Evolutionary conservation across 2,113 vertebrate species (phyloP).

Genomic region (Arenaria interpres): DNA sequence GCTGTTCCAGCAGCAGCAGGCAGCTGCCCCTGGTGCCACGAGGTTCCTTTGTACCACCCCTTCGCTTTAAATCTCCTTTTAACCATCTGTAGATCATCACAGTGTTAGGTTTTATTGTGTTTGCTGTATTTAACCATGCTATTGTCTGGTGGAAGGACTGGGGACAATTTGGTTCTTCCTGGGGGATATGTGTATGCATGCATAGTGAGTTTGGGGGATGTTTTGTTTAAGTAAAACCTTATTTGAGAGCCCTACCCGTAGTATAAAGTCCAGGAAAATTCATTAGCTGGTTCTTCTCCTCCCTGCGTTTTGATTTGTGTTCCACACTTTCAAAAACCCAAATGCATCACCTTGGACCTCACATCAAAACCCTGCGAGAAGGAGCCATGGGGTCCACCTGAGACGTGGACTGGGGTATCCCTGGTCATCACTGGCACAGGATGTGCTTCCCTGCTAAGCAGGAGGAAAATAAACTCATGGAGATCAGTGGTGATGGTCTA

Average conservation of each 20-base stretch:
- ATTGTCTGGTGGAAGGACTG: background rate
- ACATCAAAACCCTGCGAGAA: background rate
- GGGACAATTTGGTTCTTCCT: background rate
- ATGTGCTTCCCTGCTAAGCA: background rate
- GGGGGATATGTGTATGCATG: background rate
- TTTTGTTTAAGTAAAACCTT: background rate
- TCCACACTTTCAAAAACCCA: background rate
- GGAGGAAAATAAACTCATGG: background rate
- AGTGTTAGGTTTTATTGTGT: background rate
- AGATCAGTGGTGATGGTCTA: background rate
- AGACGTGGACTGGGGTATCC: fast-evolving
- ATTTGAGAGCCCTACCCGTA: background rate
- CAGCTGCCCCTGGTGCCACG: background rate
- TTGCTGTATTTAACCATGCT: background rate
- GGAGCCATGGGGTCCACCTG: background rate
- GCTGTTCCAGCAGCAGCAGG: background rate
- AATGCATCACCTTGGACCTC: background rate
- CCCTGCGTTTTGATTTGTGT: background rate
- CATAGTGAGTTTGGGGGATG: background rate
- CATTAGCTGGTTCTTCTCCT: background rate
- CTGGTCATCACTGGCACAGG: background rate
- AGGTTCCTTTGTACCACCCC: background rate
- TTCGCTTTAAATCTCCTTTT: background rate
- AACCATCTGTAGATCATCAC: background rate
- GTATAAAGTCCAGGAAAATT: background rate